phyloP scores from a whole-genome alignment of 2,113 vertebrate species.

The Ceuthmochares aereus region DNA sequence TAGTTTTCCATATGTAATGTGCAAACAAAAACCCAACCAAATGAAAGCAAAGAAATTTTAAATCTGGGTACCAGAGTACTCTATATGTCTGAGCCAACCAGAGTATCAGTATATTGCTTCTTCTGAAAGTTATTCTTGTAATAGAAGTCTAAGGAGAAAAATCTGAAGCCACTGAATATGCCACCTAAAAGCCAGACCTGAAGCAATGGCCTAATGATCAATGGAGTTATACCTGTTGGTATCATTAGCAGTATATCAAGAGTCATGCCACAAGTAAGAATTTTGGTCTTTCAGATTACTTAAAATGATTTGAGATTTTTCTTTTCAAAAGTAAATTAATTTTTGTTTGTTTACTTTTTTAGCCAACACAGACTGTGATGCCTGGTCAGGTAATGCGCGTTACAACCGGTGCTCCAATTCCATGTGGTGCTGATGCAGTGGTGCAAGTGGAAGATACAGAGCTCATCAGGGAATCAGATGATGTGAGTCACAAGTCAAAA shows the following conservation, averaged over 20 bases:
- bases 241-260: neutral
- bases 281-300: neutral
- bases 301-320: neutral
- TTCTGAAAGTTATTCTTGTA: neutral
- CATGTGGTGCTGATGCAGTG: conserved; percentile 97
- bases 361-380: conserved; percentile 99
- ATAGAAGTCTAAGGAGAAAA: neutral
- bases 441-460: conserved; percentile 99
- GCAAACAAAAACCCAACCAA: neutral
- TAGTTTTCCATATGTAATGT: neutral
- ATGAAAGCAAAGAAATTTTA: neutral
- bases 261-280: neutral
- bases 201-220: neutral
- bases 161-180: neutral
- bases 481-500: conserved; percentile 83
- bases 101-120: neutral
- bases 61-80: neutral
- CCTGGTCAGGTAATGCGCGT: conserved; percentile 99
- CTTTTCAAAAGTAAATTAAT: neutral
- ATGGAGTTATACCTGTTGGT: neutral
- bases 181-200: neutral
- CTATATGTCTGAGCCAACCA: neutral
- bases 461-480: conserved; percentile 97
- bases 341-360: conserved; percentile 15
- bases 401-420: conserved; percentile 98